A percentile compares a stretch with the other conserved stretches of the same genome.
Evolutionary conservation across 2,113 vertebrate species (phyloP).

Genomic region (Danio rerio): GRCz12tu NC_133197.1:21468001-21468500

Average conservation of each 20-base stretch:
- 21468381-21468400: constrained; percentile 56
- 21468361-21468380: constrained; percentile 76
- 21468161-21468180: constrained; percentile 58
- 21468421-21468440: constrained; percentile 5
- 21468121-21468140: constrained; percentile 36
- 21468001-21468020: constrained; percentile 20
- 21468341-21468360: constrained; percentile 86
- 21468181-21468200: constrained; percentile 70
- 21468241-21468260: constrained; percentile 69
- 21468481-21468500: background rate
- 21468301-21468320: constrained; percentile 72
- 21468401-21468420: constrained; percentile 52
- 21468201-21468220: constrained; percentile 70
- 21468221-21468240: constrained; percentile 67
- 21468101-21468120: background rate
- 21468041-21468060: constrained; percentile 1
- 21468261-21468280: constrained; percentile 69
- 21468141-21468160: constrained; percentile 19
- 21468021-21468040: background rate
- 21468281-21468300: constrained; percentile 64
- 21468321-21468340: constrained; percentile 75
- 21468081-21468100: constrained; percentile 12
- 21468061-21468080: constrained; percentile 7
- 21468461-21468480: background rate
- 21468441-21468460: background rate